Evolutionary conservation across 2,797 vertebrate species (phyloP).

Genomic region (Neosilurus mollespiculum): DNA sequence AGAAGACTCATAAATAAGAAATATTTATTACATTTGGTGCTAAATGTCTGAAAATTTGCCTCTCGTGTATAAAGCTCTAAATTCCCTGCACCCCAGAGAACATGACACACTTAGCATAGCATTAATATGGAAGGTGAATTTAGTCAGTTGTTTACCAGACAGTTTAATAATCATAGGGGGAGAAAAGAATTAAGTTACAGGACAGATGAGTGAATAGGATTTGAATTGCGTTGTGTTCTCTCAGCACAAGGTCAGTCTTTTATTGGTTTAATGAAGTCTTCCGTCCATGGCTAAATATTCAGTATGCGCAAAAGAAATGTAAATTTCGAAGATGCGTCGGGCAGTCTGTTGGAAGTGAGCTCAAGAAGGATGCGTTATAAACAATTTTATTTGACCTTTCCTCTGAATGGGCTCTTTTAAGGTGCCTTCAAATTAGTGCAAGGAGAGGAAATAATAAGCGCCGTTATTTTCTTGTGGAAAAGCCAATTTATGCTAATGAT

Average conservation of each 20-base stretch:
- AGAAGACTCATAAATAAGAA: not conserved
- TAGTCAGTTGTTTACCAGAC: constrained; percentile 32
- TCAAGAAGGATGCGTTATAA: constrained; percentile 41
- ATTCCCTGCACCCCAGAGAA: not conserved
- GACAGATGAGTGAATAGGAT: constrained; percentile 20
- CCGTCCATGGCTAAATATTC: constrained; percentile 28
- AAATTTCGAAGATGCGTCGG: constrained; percentile 38
- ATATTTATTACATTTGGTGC: not conserved
- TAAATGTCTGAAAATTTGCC: not conserved
- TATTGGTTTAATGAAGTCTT: constrained; percentile 40
- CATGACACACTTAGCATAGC: not conserved
- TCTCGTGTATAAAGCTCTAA: not conserved
- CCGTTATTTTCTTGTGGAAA: constrained; percentile 64
- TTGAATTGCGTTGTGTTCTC: constrained; percentile 28
- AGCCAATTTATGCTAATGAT: constrained; percentile 69
- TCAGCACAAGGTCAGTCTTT: constrained; percentile 47
- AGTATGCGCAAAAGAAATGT: constrained; percentile 31
- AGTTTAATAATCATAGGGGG: constrained; percentile 24
- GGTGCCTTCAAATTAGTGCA: constrained; percentile 52
- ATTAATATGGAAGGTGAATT: constrained; percentile 22
- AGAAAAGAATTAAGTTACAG: not conserved
- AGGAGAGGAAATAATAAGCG: constrained; percentile 67
- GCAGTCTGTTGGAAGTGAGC: constrained; percentile 35
- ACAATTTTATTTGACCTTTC: constrained; percentile 67
- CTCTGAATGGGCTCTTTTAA: constrained; percentile 55